Percentiles rank a stretch among this genome's conserved stretches.
These are phyloP conservation scores for Apis cerana DNA, from an alignment of 1,140 invertebrate species.

Conservation along the genomic window DNA sequence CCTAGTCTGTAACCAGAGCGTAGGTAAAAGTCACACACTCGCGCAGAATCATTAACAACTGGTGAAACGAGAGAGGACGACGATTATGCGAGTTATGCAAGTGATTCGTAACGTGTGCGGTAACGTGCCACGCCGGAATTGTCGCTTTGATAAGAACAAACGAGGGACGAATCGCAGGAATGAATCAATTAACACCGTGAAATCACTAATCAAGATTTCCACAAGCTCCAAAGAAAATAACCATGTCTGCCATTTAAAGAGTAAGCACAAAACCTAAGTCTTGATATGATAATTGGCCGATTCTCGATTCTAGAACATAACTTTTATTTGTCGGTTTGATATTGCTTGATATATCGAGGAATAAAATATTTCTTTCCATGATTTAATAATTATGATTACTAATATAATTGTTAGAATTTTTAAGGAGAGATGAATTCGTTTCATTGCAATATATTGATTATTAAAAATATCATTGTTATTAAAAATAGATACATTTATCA, in stretches of 20 bases:
- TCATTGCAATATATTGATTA: no score
- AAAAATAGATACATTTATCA: no score
- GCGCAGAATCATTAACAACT: conserved; percentile 1
- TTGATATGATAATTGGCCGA: background rate
- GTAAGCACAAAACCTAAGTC: background rate
- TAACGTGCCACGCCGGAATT: conserved; percentile 16
- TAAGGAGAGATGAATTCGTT: no score
- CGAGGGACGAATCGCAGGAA: background rate
- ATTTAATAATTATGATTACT: no score
- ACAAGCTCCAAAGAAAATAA: background rate
- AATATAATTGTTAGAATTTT: no score
- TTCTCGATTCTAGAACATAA: background rate
- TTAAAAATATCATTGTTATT: no score
- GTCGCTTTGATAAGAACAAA: conserved; percentile 34
- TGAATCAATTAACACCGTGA: background rate
- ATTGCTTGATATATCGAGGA: no score
- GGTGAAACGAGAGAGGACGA: conserved; percentile 19
- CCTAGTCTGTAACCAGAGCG: conserved; percentile 46
- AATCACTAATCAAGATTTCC: background rate
- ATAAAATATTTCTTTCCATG: no score
- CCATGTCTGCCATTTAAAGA: background rate
- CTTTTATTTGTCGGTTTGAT: no score
- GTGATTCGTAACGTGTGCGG: conserved; percentile 48
- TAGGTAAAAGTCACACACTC: conserved; percentile 57
- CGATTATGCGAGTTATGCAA: conserved; percentile 62